A percentile compares a stretch with the other conserved stretches of the same genome.
These are phyloP conservation scores for Micropterix aruncella DNA, from an alignment of 2,888 invertebrate genomes.

Conservation along the genomic window DNA sequence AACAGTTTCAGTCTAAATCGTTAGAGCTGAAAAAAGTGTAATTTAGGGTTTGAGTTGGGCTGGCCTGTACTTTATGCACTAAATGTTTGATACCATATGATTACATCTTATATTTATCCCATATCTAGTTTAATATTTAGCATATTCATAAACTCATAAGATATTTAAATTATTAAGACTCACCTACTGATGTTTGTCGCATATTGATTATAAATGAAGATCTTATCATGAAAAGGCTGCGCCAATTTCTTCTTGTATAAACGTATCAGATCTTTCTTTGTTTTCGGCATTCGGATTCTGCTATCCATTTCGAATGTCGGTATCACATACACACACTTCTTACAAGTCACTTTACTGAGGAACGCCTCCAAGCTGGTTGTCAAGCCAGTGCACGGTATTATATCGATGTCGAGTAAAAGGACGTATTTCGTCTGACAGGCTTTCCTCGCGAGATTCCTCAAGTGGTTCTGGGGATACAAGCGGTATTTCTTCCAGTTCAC, in stretches of 20 bases:
- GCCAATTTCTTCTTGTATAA: slow-evolving; percentile 68
- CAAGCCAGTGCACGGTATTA: slow-evolving; percentile 66
- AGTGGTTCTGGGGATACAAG: slow-evolving; percentile 80
- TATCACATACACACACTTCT: slow-evolving; percentile 72
- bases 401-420: slow-evolving; percentile 79
- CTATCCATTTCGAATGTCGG: slow-evolving; percentile 83
- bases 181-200: slow-evolving; percentile 83
- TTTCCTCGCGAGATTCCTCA: slow-evolving; percentile 74
- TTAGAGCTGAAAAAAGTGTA: too few relatives aligned
- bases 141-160: too few relatives aligned
- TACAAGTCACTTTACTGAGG: slow-evolving; percentile 40
- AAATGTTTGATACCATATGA: too few relatives aligned
- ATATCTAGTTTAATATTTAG: too few relatives aligned
- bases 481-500: slow-evolving; percentile 59
- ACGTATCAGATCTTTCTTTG: slow-evolving; percentile 63
- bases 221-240: slow-evolving; percentile 80
- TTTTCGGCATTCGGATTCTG: slow-evolving; percentile 59
- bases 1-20: too few relatives aligned
- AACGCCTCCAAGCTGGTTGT: slow-evolving; percentile 57
- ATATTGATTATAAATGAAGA: slow-evolving; percentile 84
- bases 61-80: too few relatives aligned
- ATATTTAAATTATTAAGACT: too few relatives aligned
- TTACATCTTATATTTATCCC: too few relatives aligned
- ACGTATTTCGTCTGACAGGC: slow-evolving; percentile 71
- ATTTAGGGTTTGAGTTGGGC: too few relatives aligned